Percentiles rank a stretch among this genome's conserved stretches.
Conservation (phyloP, 2,888 invertebrate genomes). For the Sylvicola cinctus region DNA sequence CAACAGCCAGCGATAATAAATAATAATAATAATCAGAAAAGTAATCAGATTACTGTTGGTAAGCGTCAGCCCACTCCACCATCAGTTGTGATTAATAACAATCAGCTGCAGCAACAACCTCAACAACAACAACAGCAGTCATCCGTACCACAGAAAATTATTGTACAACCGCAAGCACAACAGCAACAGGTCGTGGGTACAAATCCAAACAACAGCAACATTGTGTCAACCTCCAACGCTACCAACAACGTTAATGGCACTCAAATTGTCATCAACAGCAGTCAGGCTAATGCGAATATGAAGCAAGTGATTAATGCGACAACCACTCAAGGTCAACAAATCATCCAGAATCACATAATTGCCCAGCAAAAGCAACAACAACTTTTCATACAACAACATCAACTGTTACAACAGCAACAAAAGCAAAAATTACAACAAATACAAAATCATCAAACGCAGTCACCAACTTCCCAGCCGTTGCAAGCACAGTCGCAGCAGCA, state of each 20-base stretch:
- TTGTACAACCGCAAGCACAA: constrained; percentile 1
- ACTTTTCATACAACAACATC: constrained; percentile 16
- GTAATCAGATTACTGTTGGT: no score
- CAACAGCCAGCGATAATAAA: constrained; percentile 7
- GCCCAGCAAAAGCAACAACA: constrained; percentile 17
- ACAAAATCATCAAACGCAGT: constrained; percentile 9
- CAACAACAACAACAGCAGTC: constrained; percentile 7
- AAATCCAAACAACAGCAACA: constrained; percentile 9
- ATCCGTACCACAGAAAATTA: constrained; percentile 11
- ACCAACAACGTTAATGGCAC: background rate
- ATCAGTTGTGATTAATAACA: no score
- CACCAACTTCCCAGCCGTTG: constrained; percentile 13
- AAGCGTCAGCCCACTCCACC: no score
- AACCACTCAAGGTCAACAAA: constrained; percentile 23
- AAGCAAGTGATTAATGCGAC: constrained; percentile 23
- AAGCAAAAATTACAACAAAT: constrained; percentile 7
- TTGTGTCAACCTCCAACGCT: background rate
- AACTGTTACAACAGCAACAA: constrained; percentile 13
- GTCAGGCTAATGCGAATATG: constrained; percentile 20
- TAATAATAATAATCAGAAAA: no score
- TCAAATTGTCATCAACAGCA: background rate
- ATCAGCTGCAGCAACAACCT: constrained; percentile 7
- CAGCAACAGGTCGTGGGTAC: constrained; percentile 8
- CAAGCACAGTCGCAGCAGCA: constrained; percentile 13
- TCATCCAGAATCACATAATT: constrained; percentile 24